phyloP scores from a whole-genome alignment of 2,113 vertebrate genomes.

The Gambusia affinis region DNA sequence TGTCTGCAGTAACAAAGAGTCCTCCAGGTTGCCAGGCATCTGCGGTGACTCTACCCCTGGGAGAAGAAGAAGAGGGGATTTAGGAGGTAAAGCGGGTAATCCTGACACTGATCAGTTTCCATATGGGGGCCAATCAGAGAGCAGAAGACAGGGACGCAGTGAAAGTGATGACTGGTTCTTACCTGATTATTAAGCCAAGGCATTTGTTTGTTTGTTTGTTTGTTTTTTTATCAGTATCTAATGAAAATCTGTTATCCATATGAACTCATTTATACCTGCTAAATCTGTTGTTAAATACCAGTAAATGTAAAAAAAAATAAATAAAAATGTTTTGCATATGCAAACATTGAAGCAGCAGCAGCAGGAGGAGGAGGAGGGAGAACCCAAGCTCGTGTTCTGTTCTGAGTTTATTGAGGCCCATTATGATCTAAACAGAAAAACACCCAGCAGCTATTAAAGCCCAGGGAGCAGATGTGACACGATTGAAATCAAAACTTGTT shows the following conservation, averaged over 20 bases:
- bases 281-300: neutral
- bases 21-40: slow-evolving; percentile 64
- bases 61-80: slow-evolving; percentile 23
- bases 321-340: neutral
- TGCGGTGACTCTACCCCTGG: slow-evolving; percentile 45
- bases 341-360: neutral
- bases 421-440: neutral
- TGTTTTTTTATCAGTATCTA: neutral
- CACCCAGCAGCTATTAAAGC: slow-evolving; percentile 4
- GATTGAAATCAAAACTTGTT: slow-evolving; percentile 15
- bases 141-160: neutral
- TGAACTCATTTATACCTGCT: neutral
- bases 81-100: slow-evolving; percentile 29
- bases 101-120: slow-evolving; percentile 45
- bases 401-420: neutral
- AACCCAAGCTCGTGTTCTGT: neutral
- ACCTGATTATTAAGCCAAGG: neutral
- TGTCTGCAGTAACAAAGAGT: slow-evolving; percentile 51
- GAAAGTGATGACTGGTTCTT: neutral
- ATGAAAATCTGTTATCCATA: neutral
- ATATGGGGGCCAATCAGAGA: slow-evolving; percentile 16
- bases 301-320: neutral
- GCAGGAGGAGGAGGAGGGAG: neutral
- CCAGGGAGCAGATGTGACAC: slow-evolving; percentile 12
- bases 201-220: too few relatives aligned